phyloP scores from a whole-genome alignment of 2,113 vertebrate genomes.

The Dinomys branickii region DNA sequence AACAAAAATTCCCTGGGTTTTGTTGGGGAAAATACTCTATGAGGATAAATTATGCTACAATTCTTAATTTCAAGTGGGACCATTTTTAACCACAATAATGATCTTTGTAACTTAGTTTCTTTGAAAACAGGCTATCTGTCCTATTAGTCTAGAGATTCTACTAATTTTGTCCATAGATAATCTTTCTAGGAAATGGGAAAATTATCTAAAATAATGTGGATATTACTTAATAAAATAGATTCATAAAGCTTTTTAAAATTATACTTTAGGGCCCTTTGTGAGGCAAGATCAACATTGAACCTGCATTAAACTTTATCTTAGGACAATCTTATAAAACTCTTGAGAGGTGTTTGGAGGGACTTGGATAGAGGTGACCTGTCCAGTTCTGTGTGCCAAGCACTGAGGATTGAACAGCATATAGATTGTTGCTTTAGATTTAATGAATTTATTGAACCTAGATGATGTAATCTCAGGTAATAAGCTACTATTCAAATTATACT shows the following conservation, averaged over 20 bases:
- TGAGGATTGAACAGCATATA: background rate
- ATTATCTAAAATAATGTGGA: background rate
- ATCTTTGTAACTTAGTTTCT: background rate
- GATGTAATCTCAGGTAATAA: background rate
- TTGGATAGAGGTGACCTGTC: background rate
- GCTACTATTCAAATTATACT: background rate
- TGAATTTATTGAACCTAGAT: background rate
- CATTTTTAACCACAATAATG: background rate
- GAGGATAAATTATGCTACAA: background rate
- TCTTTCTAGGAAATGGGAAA: slow-evolving; percentile 17
- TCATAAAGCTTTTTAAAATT: background rate
- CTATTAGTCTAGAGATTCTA: background rate
- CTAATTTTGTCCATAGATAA: slow-evolving; percentile 1
- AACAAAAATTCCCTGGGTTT: background rate
- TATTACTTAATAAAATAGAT: background rate
- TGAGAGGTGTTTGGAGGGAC: background rate
- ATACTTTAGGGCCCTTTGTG: background rate
- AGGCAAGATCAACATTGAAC: background rate
- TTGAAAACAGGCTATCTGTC: background rate
- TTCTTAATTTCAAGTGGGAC: background rate
- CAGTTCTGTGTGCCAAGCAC: background rate
- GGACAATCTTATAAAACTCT: background rate
- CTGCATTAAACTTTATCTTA: background rate
- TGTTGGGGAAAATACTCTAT: background rate
- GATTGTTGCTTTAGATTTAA: background rate